These are phyloP conservation scores for Drosophila pseudoananassae DNA, from an alignment of 1,140 invertebrate species.

Conservation along the genomic window DNA sequence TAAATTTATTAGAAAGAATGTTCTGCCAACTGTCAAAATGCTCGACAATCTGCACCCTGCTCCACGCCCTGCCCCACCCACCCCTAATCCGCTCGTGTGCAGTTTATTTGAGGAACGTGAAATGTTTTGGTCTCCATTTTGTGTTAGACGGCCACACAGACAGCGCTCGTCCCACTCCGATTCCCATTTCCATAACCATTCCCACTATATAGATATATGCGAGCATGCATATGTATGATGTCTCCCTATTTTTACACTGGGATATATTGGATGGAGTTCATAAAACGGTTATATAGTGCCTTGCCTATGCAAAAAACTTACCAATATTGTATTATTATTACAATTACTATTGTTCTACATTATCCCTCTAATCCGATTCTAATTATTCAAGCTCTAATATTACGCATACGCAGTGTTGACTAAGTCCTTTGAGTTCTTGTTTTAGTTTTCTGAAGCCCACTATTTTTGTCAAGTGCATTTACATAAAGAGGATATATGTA, in stretches of 20 bases:
- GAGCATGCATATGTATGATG: conserved; percentile 33
- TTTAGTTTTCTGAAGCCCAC: no score
- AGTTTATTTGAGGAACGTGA: conserved; percentile 73
- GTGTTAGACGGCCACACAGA: conserved; percentile 49
- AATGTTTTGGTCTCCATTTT: conserved; percentile 49
- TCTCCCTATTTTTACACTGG: conserved; percentile 22
- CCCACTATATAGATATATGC: conserved; percentile 42
- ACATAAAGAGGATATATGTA: conserved; percentile 15
- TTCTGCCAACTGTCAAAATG: conserved; percentile 50
- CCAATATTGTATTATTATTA: no score
- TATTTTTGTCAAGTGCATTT: conserved; percentile 11
- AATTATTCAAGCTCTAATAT: neutral
- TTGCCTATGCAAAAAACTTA: no score
- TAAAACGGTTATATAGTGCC: no score
- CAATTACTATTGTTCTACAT: no score
- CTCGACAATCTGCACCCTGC: conserved; percentile 33
- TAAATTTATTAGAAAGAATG: conserved; percentile 54
- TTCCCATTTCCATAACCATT: conserved; percentile 47
- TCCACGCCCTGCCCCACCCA: neutral
- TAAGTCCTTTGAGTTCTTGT: no score
- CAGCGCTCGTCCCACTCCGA: conserved; percentile 15
- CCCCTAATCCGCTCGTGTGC: conserved; percentile 47
- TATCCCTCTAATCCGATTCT: no score
- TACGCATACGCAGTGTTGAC: neutral
- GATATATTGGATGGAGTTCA: neutral